phyloP scores from a whole-genome alignment of 2,888 invertebrate species.

The Eubasilissa splendida region DNA sequence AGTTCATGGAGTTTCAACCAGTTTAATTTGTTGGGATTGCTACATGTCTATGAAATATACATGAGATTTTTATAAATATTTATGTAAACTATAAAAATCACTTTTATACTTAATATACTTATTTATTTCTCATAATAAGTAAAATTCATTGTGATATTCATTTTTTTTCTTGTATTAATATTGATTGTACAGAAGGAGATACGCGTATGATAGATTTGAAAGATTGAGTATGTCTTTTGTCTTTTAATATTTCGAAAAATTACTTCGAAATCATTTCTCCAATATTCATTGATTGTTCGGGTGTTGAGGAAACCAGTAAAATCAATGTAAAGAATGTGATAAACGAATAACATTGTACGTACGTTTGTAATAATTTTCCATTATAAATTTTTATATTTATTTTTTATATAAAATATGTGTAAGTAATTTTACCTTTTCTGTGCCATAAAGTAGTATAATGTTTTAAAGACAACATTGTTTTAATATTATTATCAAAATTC shows the following conservation, averaged over 20 bases:
- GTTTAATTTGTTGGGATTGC: constrained; percentile 1
- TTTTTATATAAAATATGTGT: constrained; percentile 27
- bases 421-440: constrained; percentile 23
- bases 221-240: constrained; percentile 3
- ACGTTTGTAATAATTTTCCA: constrained; percentile 14
- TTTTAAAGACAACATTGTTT: constrained; percentile 17
- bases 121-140: constrained; percentile 28
- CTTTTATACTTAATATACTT: constrained; percentile 17
- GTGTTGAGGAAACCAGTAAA: background rate
- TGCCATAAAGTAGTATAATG: constrained; percentile 27
- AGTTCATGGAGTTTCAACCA: background rate
- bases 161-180: constrained; percentile 23
- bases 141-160: constrained; percentile 32
- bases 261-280: too few relatives aligned
- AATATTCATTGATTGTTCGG: constrained; percentile 10
- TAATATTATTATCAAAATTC: background rate
- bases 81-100: constrained; percentile 3
- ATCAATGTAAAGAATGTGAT: background rate
- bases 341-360: background rate
- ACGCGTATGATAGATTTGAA: constrained; percentile 1
- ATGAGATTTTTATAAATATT: constrained; percentile 21
- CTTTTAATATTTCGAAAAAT: too few relatives aligned
- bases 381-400: constrained; percentile 27
- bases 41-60: background rate
- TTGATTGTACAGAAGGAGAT: constrained; percentile 3